Percentiles rank a stretch among this genome's conserved stretches.
Conservation (phyloP, 2,797 vertebrate species). For the Sebastes reedi region DNA sequence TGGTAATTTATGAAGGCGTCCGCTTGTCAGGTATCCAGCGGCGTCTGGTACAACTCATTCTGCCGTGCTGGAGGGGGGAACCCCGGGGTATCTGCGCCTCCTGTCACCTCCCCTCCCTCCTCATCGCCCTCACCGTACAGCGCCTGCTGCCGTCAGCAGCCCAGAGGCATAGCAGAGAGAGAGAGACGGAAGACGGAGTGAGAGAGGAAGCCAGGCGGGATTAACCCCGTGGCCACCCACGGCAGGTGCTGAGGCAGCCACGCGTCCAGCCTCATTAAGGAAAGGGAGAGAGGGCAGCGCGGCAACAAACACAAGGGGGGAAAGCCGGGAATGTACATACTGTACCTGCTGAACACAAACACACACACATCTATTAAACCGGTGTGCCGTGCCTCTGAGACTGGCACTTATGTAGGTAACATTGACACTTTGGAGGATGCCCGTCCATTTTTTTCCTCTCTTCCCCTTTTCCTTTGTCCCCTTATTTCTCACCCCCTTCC, state of each 20-base stretch:
- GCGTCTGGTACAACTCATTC: conserved; percentile 84
- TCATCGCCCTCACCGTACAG: conserved; percentile 46
- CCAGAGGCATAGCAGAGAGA: conserved; percentile 69
- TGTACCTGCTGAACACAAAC: conserved; percentile 58
- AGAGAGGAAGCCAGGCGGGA: conserved; percentile 69
- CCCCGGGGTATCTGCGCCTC: conserved; percentile 79
- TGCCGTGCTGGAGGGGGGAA: conserved; percentile 74
- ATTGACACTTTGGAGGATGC: conserved; percentile 34
- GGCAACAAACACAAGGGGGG: conserved; percentile 73
- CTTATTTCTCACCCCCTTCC: background rate
- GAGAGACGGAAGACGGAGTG: conserved; percentile 57
- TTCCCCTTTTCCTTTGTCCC: background rate
- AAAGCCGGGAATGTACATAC: conserved; percentile 43
- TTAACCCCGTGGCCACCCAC: conserved; percentile 81
- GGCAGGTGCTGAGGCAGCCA: conserved; percentile 79
- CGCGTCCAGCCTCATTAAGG: conserved; percentile 81
- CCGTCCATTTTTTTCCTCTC: background rate
- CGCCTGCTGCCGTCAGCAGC: conserved; percentile 80
- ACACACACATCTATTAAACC: conserved; percentile 43
- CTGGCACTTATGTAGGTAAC: conserved; percentile 39
- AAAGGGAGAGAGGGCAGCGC: conserved; percentile 65
- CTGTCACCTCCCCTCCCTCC: conserved; percentile 77
- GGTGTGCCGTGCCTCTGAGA: conserved; percentile 12
- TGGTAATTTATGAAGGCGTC: conserved; percentile 83
- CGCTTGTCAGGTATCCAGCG: conserved; percentile 83